Evolutionary conservation across 2,113 vertebrate species (phyloP).

Genomic region (Pterocles orientalis): DNA sequence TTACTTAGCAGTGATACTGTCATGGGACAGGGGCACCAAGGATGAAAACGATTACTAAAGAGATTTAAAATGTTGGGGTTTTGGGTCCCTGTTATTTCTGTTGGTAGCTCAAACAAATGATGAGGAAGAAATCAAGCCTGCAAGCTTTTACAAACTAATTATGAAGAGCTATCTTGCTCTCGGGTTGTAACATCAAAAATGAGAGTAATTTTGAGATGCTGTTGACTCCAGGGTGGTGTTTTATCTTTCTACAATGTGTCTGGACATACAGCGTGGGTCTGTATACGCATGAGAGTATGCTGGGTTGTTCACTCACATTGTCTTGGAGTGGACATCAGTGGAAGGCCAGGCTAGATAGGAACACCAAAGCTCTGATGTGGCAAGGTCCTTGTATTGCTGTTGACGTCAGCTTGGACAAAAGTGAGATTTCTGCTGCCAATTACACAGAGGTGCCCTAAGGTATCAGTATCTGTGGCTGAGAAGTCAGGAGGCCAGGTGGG

Average conservation of each 20-base stretch:
- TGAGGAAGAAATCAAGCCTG: background rate
- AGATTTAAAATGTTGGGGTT: background rate
- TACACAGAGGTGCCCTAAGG: background rate
- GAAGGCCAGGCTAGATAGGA: background rate
- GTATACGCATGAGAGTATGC: background rate
- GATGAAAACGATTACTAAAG: background rate
- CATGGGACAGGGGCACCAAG: background rate
- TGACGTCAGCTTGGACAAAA: background rate
- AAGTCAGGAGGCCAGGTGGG: background rate
- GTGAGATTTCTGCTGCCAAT: background rate
- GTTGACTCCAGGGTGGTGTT: background rate
- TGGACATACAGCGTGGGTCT: background rate
- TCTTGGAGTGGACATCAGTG: background rate
- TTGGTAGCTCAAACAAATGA: background rate
- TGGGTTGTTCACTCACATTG: background rate
- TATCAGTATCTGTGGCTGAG: background rate
- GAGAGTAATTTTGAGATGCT: background rate
- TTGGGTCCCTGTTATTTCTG: background rate
- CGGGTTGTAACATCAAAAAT: background rate
- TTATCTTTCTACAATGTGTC: background rate
- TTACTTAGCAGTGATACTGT: background rate
- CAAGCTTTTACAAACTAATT: background rate
- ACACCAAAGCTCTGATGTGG: background rate
- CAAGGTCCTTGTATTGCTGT: background rate
- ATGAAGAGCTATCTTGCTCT: background rate